Base-by-base conservation (phyloP, 1,140 invertebrate genomes). In the Planococcus citri region DNA sequence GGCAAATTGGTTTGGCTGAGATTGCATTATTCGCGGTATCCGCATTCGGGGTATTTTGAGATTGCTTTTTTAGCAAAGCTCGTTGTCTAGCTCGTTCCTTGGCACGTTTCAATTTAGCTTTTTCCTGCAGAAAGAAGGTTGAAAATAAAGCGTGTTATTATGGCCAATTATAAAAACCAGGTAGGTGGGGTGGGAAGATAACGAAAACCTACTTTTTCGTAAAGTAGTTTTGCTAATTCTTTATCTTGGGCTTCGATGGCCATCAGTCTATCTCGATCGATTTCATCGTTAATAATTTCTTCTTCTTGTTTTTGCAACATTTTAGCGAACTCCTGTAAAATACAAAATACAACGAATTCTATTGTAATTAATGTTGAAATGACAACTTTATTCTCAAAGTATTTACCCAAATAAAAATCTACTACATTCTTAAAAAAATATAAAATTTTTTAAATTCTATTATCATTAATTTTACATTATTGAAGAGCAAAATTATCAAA, bases 191-290 rank as follows among this genome's bases (percentile, higher is more conserved):
- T 60, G n/a, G 22, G 3, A 33, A 69, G 21, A 61, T 9, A 20
- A n/a, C 25, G 12, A 17, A 25, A 69, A 75, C 71, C 75, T 74
- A 84, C 89, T 76, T 89, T 86, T 76, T 95, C 92, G 77, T 97
- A 92, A 51, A 97, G 80, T 76, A 95, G 85, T 75, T 87, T 85
- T 0, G 94, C 94, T 1, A 96, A 80, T 78, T 95, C 91, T 64
- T 90, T 86, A 78, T 97, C 94, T 77, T 95, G 92, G 3, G 89
- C 89, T 79, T 97, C 93, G 68, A 95, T 92, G 9, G 91, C 91
- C 71, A 87, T 77, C 73, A 89, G 83, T 75, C 86, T 84, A 78
- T 93, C 89, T 27, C 82, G 74, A 73, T 90, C 83, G 25, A 86
- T 76, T 27, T 83, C 82, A 73, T 84, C 85, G n/a, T 68, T 51